Base-by-base conservation (phyloP, 2,113 vertebrate genomes). In the Pitta sordida region DNA sequence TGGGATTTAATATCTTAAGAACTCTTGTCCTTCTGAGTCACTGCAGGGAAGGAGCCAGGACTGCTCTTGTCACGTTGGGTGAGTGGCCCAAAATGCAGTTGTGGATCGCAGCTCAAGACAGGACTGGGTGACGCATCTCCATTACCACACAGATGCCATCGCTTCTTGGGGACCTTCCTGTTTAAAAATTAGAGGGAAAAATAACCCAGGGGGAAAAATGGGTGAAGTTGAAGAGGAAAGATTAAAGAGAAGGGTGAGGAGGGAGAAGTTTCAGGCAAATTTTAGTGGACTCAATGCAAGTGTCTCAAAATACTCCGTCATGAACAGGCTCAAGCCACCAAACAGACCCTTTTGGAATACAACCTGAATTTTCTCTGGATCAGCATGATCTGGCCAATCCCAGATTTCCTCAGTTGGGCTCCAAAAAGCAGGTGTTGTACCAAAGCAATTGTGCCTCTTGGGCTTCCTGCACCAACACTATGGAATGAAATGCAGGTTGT, bases 21-120 rank as follows among this genome's bases (percentile, higher is more conserved):
- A 93, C 48, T n/a, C n/a, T 95, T 71, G 91, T 77, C 84, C 79
- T 75, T 52, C 27, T 93, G 90, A 96, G 79, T 95, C 90, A 94
- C 71, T 23, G 87, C 51, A 71, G 71, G 13, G 74, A 74, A 79
- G 48, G 37, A 91, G 91, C 64, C 87, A 91, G 79, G 49, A 70
- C 4, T 86, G 83, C 68, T 89, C 58, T 88, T 89, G 91, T 95
- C 95, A 71, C 77, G 55, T 41, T 90, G 63, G 39, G 14, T 67
- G 73, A 88, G 67, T 55, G 89, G 65, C 46, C 89, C 85, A 75
- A 80, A 84, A 67, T 3, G 37, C 65, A 80, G 68, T 19, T 10
- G 2, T 2, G 3, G 78, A 13, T 86, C 2, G 43, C 2, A 1
- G 82, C 74, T 91, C 12, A 36, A 41, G 73, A 36, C 8, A 29